These are phyloP conservation scores for Latheticus oryzae DNA, from an alignment of 2,888 invertebrate species.

Conservation along the genomic window DNA sequence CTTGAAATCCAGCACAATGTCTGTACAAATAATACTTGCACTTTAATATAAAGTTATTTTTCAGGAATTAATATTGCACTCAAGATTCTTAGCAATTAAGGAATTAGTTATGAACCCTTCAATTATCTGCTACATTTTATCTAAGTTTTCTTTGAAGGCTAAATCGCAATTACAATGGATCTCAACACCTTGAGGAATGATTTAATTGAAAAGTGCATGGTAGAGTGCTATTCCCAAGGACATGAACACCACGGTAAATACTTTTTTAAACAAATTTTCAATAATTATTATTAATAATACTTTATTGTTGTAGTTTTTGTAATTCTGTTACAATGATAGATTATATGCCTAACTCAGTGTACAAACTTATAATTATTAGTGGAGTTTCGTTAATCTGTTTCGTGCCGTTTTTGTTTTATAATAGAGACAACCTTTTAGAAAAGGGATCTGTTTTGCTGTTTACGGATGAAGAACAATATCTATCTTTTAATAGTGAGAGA, in stretches of 20 bases:
- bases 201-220: slow-evolving; percentile 15
- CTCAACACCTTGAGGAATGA: slow-evolving; percentile 16
- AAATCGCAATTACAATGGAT: slow-evolving; percentile 2
- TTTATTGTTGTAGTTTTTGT: not conserved
- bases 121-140: slow-evolving; percentile 9
- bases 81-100: slow-evolving; percentile 1
- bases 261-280: not conserved
- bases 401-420: slow-evolving; percentile 19
- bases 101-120: not conserved
- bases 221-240: slow-evolving; percentile 14
- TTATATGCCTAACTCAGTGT: slow-evolving; percentile 8
- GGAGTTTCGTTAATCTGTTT: slow-evolving; percentile 13
- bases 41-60: no score
- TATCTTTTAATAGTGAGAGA: slow-evolving; percentile 21
- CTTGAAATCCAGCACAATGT: slow-evolving; percentile 9
- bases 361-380: slow-evolving; percentile 14
- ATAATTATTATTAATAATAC: not conserved
- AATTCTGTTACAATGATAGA: slow-evolving; percentile 24
- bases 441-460: slow-evolving; percentile 14
- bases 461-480: slow-evolving; percentile 9
- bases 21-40: no score
- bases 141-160: slow-evolving; percentile 5
- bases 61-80: no score
- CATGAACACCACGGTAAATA: slow-evolving; percentile 15
- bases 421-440: slow-evolving; percentile 8